A percentile compares a stretch with the other conserved stretches of the same genome.
Evolutionary conservation across 1,140 invertebrate genomes (phyloP).

Genomic region (Formica exsecta): DNA sequence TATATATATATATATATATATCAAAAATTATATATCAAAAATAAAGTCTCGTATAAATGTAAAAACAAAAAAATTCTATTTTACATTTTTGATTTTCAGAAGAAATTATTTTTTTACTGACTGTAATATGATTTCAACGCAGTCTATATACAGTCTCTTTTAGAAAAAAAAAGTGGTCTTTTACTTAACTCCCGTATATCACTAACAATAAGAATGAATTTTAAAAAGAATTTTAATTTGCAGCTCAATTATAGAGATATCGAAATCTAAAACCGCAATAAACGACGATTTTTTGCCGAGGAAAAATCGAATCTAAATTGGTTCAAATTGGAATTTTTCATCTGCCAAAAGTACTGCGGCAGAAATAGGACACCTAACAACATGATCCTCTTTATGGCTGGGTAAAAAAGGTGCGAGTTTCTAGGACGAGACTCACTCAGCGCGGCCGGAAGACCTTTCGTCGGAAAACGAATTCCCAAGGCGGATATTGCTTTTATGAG

Average conservation of each 20-base stretch:
- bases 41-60: too few relatives aligned
- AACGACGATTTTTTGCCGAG: not conserved
- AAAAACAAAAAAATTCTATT: too few relatives aligned
- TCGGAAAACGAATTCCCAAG: conserved; percentile 7
- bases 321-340: not conserved
- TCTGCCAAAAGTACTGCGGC: not conserved
- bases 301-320: not conserved
- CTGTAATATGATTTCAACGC: too few relatives aligned
- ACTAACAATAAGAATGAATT: not conserved
- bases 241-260: not conserved
- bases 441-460: not conserved
- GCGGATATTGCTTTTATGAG: conserved; percentile 44
- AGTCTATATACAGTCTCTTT: not conserved
- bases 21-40: too few relatives aligned
- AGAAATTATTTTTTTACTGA: too few relatives aligned
- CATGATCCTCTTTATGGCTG: not conserved
- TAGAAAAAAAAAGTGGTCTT: not conserved
- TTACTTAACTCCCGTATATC: not conserved
- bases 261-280: not conserved
- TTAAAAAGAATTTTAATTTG: not conserved
- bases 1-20: too few relatives aligned
- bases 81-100: too few relatives aligned
- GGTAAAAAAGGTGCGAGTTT: conserved; percentile 4
- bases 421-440: not conserved
- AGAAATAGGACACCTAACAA: not conserved